A percentile compares a stretch with the other conserved stretches of the same genome.
Evolutionary conservation across 1,140 invertebrate species (phyloP).

Genomic region (Copidosoma floridanum): DNA sequence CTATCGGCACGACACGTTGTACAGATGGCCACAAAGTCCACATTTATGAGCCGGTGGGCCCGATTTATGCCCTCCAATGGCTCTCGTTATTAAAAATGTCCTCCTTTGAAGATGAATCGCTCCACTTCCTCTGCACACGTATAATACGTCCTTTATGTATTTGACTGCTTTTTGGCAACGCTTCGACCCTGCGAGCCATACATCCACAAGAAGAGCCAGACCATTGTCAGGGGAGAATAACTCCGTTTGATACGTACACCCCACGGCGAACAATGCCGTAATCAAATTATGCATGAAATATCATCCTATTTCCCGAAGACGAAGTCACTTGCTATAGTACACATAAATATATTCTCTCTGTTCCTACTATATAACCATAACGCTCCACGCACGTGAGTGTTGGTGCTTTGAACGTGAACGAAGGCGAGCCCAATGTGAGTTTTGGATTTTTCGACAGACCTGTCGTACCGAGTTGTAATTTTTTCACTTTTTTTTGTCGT

Average conservation of each 20-base stretch:
- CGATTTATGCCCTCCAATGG: not conserved
- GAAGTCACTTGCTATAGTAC: not conserved
- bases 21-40: too few species aligned
- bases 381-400: not conserved
- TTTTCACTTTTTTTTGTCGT: not conserved
- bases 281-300: slow-evolving; percentile 11
- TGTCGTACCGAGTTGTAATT: too few species aligned
- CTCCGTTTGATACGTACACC: slow-evolving; percentile 5
- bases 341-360: too few species aligned
- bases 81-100: not conserved
- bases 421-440: too few species aligned
- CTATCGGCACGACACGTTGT: too few species aligned
- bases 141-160: not conserved
- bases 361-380: not conserved
- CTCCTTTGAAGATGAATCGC: too few species aligned
- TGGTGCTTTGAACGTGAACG: too few species aligned
- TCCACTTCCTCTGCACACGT: not conserved
- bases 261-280: too few species aligned
- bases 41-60: too few species aligned
- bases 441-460: too few species aligned
- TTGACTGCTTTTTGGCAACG: too few species aligned
- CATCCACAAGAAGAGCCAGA: not conserved
- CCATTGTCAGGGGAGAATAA: slow-evolving; percentile 10
- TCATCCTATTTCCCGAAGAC: not conserved
- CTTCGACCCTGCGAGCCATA: too few species aligned